Evolutionary conservation across 2,113 vertebrate genomes (phyloP).

Genomic region (Serilophus lunatus): DNA sequence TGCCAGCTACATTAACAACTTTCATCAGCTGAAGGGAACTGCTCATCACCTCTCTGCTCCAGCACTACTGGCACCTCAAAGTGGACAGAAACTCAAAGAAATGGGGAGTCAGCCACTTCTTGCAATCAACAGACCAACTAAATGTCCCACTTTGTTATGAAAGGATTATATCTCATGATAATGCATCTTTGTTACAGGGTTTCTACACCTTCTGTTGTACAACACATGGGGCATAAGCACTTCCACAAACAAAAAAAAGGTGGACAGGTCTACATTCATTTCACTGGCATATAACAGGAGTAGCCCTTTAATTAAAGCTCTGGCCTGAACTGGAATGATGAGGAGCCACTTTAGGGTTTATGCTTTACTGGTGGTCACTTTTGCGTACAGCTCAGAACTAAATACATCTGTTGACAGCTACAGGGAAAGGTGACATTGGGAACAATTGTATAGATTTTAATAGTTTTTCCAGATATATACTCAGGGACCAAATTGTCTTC

Average conservation of each 20-base stretch:
- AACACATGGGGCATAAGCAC: not conserved
- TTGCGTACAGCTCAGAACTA: not conserved
- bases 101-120: constrained; percentile 78
- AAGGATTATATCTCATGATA: not conserved
- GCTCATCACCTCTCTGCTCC: constrained; percentile 91
- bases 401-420: not conserved
- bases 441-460: not conserved
- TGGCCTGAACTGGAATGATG: not conserved
- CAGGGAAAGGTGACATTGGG: not conserved
- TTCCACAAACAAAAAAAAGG: not conserved
- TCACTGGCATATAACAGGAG: not conserved
- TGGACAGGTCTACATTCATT: not conserved
- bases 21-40: constrained; percentile 86
- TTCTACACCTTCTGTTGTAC: not conserved
- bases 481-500: constrained; percentile 36
- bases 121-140: constrained; percentile 82
- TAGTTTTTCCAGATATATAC: not conserved
- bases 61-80: constrained; percentile 78
- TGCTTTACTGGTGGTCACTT: not conserved
- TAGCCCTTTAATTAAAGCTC: not conserved
- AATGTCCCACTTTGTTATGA: constrained; percentile 91
- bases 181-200: not conserved
- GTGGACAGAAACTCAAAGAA: constrained; percentile 77
- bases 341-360: not conserved
- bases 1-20: constrained; percentile 91